A percentile compares a stretch with the other conserved stretches of the same genome.
phyloP scores from a whole-genome alignment of 2,888 invertebrate genomes.

The Lacanobia wlatinum region DNA sequence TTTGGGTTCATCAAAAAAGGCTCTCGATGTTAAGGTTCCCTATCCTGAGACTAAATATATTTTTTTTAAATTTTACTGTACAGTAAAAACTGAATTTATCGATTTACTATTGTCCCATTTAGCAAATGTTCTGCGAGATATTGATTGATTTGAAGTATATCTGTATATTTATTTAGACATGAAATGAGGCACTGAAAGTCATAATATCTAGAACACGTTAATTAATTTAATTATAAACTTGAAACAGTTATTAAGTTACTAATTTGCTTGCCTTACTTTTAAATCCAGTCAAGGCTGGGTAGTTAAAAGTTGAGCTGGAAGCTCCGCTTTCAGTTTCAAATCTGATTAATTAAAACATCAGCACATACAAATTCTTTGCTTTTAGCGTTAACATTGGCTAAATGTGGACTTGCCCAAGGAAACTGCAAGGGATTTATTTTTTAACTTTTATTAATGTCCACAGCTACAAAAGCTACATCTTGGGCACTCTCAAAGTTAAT shows the following conservation, averaged over 20 bases:
- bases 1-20: conserved; percentile 28
- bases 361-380: not conserved
- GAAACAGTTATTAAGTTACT: not conserved
- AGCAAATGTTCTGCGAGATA: conserved; percentile 19
- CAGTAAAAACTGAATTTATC: not conserved
- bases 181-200: no score
- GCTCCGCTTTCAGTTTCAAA: not conserved
- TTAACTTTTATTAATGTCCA: not conserved
- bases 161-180: not conserved
- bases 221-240: conserved; percentile 2
- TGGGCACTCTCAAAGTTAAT: not conserved
- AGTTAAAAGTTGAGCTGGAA: not conserved
- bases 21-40: conserved; percentile 1
- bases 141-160: not conserved
- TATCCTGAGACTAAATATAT: not conserved
- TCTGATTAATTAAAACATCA: conserved; percentile 3
- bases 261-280: conserved; percentile 1
- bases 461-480: not conserved
- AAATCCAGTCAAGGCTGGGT: not conserved
- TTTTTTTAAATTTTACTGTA: not conserved
- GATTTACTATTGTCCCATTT: conserved; percentile 19
- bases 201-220: not conserved
- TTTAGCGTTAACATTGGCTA: conserved; percentile 20
- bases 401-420: conserved; percentile 10
- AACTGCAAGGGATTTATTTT: not conserved